A percentile compares a stretch with the other conserved stretches of the same genome.
phyloP scores from a whole-genome alignment of 1,140 invertebrate species.

The Trigoniulus corallinus region DNA sequence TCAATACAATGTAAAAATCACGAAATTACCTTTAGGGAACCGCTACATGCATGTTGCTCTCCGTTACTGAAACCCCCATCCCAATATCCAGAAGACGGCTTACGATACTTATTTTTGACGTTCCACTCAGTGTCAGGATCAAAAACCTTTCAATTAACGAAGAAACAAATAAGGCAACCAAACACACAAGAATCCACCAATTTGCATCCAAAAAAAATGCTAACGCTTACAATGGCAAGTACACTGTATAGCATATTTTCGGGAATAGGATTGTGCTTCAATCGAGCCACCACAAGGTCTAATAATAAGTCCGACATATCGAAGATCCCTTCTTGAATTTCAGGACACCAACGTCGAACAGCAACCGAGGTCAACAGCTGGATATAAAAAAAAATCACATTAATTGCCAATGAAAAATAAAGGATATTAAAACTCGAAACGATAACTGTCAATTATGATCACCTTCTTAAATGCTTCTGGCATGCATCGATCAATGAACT shows the following conservation, averaged over 20 bases:
- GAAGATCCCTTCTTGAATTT: conserved; percentile 36
- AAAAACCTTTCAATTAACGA: conserved; percentile 28
- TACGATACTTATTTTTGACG: conserved; percentile 26
- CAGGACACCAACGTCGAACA: conserved; percentile 31
- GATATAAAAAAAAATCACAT: conserved; percentile 9
- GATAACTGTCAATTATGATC: not conserved
- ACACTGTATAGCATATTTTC: conserved; percentile 21
- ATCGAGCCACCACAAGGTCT: conserved; percentile 28
- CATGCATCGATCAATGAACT: conserved; percentile 33
- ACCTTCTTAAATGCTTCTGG: conserved; percentile 35
- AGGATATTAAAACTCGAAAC: not conserved
- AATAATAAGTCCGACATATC: conserved; percentile 33
- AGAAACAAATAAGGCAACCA: too few relatives aligned
- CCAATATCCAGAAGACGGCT: conserved; percentile 17
- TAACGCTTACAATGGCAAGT: conserved; percentile 25
- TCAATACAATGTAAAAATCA: too few relatives aligned
- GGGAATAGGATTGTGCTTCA: conserved; percentile 26
- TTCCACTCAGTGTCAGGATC: conserved; percentile 33
- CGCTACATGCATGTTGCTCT: conserved; percentile 14
- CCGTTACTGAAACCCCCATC: conserved; percentile 25
- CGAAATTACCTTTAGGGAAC: too few relatives aligned
- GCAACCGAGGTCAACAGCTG: conserved; percentile 29
- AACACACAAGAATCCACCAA: too few relatives aligned
- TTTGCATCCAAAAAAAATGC: too few relatives aligned
- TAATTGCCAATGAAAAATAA: not conserved